Evolutionary conservation across 1,140 invertebrate genomes (phyloP).

Genomic region (Drosophila gunungcola): DNA sequence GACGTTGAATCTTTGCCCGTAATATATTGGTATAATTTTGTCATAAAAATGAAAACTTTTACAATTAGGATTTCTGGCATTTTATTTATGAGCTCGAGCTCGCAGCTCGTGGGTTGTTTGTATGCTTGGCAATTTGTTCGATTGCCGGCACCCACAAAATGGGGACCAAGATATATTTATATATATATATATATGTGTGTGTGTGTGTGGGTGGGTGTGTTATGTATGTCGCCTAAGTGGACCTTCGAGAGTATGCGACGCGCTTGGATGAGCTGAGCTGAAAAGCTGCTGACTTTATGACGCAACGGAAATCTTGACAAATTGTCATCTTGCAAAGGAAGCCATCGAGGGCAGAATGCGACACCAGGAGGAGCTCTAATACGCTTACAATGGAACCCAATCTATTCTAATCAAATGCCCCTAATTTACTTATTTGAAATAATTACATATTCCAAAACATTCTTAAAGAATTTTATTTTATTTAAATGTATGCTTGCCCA

Average conservation of each 20-base stretch:
- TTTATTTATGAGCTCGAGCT: conserved; percentile 65
- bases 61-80: conserved; percentile 67
- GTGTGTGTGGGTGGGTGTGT: too few relatives aligned
- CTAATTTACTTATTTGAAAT: conserved; percentile 5
- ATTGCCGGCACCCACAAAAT: conserved; percentile 25
- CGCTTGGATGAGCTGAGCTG: conserved; percentile 23
- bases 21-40: conserved; percentile 79
- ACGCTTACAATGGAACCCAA: conserved; percentile 3
- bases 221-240: conserved; percentile 16
- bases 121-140: conserved; percentile 50
- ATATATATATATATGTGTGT: background rate
- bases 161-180: conserved; percentile 15
- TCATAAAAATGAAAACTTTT: conserved; percentile 81
- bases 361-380: background rate
- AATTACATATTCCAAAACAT: too few relatives aligned
- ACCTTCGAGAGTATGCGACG: conserved; percentile 31
- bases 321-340: conserved; percentile 34
- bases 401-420: background rate
- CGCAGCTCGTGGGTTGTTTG: conserved; percentile 19
- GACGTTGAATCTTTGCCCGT: conserved; percentile 25
- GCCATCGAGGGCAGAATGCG: conserved; percentile 5
- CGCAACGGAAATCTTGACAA: conserved; percentile 69
- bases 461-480: too few relatives aligned
- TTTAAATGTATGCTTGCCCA: too few relatives aligned
- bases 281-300: conserved; percentile 38